Conservation (phyloP, 2,113 vertebrate species). For the Xenopus laevis region DNA sequence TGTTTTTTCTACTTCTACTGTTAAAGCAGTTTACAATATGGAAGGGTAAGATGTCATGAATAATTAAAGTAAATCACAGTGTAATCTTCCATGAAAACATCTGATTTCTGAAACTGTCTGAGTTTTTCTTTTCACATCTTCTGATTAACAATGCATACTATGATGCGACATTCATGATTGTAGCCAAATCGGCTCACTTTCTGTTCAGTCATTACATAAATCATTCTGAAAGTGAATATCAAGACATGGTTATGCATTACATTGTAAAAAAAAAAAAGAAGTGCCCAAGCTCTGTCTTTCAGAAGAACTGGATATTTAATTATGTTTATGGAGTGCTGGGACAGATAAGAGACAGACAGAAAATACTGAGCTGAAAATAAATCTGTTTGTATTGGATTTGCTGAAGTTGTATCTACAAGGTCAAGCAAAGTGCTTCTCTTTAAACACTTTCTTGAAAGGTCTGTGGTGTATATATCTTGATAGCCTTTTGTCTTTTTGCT, state of each 20-base stretch:
- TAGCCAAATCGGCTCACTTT: constrained; percentile 59
- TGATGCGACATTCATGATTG: constrained; percentile 55
- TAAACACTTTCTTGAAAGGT: too few relatives aligned
- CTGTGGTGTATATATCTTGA: too few relatives aligned
- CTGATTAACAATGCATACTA: constrained; percentile 72
- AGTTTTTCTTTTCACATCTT: constrained; percentile 66
- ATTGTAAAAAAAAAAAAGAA: constrained; percentile 19
- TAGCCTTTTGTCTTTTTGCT: too few relatives aligned
- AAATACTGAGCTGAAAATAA: too few relatives aligned
- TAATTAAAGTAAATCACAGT: constrained; percentile 81
- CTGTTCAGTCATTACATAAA: constrained; percentile 39
- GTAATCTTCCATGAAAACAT: constrained; percentile 77
- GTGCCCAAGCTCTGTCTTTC: background rate
- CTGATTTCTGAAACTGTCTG: constrained; percentile 77
- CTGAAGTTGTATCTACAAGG: too few relatives aligned
- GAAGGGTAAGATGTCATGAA: constrained; percentile 81
- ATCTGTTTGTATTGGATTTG: too few relatives aligned
- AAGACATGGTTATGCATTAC: constrained; percentile 39
- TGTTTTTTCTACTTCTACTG: constrained; percentile 64
- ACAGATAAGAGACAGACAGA: too few relatives aligned
- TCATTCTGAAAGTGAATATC: constrained; percentile 51
- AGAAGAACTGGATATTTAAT: background rate
- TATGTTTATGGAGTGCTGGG: too few relatives aligned
- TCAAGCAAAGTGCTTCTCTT: too few relatives aligned
- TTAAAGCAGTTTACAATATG: constrained; percentile 76